A percentile compares a stretch with the other conserved stretches of the same genome.
Conservation (phyloP, 2,888 invertebrate genomes). For the Pristionchus maxplancki region DNA sequence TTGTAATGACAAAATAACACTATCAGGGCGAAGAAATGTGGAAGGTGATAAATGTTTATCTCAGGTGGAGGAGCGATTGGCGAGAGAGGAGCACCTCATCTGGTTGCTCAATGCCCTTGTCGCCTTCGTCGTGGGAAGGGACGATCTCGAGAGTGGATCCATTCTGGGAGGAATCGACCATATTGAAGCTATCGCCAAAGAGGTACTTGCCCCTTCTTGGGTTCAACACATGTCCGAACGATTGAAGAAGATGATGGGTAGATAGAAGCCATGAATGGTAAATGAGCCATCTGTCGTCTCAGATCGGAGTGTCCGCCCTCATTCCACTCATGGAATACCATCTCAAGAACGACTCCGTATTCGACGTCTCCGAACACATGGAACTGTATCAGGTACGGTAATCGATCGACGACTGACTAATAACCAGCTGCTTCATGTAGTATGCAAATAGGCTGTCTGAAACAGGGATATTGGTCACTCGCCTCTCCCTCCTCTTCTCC, state of each 20-base stretch:
- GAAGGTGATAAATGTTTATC: neutral
- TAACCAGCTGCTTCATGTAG: neutral
- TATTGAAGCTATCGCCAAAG: neutral
- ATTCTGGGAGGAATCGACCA: neutral
- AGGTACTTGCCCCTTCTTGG: neutral
- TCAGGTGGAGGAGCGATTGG: conserved; percentile 71
- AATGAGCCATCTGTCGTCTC: conserved; percentile 23
- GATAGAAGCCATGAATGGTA: neutral
- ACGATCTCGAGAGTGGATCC: conserved; percentile 48
- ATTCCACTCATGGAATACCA: conserved; percentile 73
- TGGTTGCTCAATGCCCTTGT: conserved; percentile 74
- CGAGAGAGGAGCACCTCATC: conserved; percentile 76
- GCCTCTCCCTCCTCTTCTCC: neutral
- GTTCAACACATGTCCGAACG: conserved; percentile 55
- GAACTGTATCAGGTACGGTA: conserved; percentile 73
- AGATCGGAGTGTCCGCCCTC: conserved; percentile 60
- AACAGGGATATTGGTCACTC: conserved; percentile 28
- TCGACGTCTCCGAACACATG: conserved; percentile 76
- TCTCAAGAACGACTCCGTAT: conserved; percentile 75
- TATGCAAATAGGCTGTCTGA: neutral
- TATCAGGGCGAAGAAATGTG: too few relatives aligned
- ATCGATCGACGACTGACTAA: neutral
- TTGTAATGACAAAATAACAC: too few relatives aligned
- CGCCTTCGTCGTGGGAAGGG: conserved; percentile 65
- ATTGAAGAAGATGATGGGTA: too few relatives aligned